Conservation (phyloP, 1,140 invertebrate species). For the Aphidius ervi region DNA sequence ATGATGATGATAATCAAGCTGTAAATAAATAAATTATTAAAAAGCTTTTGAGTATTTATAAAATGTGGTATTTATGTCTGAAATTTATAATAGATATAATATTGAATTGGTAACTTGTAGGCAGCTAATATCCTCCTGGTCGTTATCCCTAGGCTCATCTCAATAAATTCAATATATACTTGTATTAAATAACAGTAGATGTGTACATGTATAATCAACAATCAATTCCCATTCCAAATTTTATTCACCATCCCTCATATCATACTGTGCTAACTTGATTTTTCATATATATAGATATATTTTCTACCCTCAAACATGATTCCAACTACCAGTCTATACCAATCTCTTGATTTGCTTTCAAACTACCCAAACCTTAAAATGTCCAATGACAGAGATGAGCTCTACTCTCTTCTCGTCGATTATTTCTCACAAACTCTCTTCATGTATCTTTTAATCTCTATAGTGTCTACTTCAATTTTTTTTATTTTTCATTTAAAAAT, state of each 20-base stretch:
- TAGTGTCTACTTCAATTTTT: not conserved
- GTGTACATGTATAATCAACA: not conserved
- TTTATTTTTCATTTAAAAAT: not conserved
- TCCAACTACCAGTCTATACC: slow-evolving; percentile 7
- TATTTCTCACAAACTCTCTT: slow-evolving; percentile 14
- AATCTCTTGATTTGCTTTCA: slow-evolving; percentile 16
- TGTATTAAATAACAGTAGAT: slow-evolving; percentile 37
- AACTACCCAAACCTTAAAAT: not conserved
- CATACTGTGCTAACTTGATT: slow-evolving; percentile 5
- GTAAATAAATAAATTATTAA: not conserved
- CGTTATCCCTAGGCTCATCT: slow-evolving; percentile 54
- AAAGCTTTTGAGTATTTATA: slow-evolving; percentile 11
- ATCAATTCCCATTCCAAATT: not conserved
- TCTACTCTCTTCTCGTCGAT: slow-evolving; percentile 19
- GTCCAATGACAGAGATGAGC: slow-evolving; percentile 39
- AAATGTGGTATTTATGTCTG: slow-evolving; percentile 20
- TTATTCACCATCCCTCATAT: slow-evolving; percentile 4
- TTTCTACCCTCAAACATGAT: slow-evolving; percentile 12
- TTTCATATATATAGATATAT: slow-evolving; percentile 10
- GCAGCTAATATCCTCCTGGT: slow-evolving; percentile 55
- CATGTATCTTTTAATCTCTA: not conserved
- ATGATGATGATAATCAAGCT: slow-evolving; percentile 3
- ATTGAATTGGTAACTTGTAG: slow-evolving; percentile 43
- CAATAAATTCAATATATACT: slow-evolving; percentile 57
- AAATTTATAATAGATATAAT: slow-evolving; percentile 32